These are phyloP conservation scores for Urocynchramus pylzowi DNA, from an alignment of 2,113 vertebrate species.

Conservation along the genomic window DNA sequence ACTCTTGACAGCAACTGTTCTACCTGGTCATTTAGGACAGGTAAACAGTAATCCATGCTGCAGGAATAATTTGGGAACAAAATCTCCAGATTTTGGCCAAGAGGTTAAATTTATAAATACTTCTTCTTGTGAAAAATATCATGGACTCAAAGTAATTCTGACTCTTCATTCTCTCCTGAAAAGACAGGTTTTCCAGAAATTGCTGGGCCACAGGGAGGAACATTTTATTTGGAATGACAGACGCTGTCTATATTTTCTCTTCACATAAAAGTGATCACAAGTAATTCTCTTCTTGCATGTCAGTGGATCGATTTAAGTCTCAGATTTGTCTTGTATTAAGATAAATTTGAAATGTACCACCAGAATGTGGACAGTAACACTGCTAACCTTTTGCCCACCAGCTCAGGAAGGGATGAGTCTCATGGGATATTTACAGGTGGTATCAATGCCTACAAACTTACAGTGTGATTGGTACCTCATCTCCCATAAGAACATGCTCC, in stretches of 20 bases:
- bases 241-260: background rate
- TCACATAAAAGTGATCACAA: background rate
- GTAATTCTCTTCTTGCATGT: background rate
- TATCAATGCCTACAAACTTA: background rate
- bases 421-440: background rate
- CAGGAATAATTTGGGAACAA: background rate
- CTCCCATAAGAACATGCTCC: background rate
- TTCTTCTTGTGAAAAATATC: background rate
- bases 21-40: background rate
- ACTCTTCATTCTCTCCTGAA: background rate
- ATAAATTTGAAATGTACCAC: background rate
- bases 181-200: background rate
- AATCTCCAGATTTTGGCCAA: background rate
- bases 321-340: background rate
- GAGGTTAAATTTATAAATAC: background rate
- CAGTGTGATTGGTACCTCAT: background rate
- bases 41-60: background rate
- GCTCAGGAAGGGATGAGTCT: background rate
- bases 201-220: background rate
- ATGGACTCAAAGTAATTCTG: background rate
- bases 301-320: background rate
- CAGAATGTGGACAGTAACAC: background rate
- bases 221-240: background rate
- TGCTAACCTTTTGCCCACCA: background rate
- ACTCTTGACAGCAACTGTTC: background rate